These are phyloP conservation scores for Drosophila hydei DNA, from an alignment of 1,140 invertebrate genomes.

Conservation along the genomic window DNA sequence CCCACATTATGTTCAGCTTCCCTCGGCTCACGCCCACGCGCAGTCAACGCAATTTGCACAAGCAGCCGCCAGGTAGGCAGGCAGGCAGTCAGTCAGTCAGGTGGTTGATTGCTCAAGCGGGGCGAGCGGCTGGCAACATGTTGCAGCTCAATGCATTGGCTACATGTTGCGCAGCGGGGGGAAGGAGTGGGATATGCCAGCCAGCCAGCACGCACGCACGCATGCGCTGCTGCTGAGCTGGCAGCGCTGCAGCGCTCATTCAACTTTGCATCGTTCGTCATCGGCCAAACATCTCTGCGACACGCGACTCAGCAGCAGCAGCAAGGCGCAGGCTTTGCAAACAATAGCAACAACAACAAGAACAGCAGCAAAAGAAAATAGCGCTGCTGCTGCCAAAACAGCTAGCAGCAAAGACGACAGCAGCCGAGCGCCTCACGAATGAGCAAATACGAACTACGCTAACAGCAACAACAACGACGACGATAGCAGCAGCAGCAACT, in stretches of 20 bases:
- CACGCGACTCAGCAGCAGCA: constrained; percentile 57
- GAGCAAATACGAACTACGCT: constrained; percentile 7
- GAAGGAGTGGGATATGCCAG: not conserved
- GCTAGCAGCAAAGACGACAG: constrained; percentile 25
- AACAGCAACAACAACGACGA: constrained; percentile 15
- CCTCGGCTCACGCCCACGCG: constrained; percentile 44
- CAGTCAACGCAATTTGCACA: constrained; percentile 47
- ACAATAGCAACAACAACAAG: constrained; percentile 37
- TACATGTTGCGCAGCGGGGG: constrained; percentile 34
- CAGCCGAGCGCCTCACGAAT: constrained; percentile 18
- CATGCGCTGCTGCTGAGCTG: constrained; percentile 25
- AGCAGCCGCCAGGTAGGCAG: constrained; percentile 26
- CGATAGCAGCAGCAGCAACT: constrained; percentile 34
- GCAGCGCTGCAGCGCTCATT: constrained; percentile 37
- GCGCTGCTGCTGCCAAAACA: constrained; percentile 41
- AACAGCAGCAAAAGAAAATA: constrained; percentile 41
- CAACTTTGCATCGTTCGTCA: constrained; percentile 59
- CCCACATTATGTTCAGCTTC: constrained; percentile 17
- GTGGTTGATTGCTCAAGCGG: not conserved
- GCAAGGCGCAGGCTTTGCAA: constrained; percentile 36
- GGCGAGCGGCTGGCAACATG: constrained; percentile 25
- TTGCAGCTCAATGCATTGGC: constrained; percentile 10
- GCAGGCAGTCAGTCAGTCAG: constrained; percentile 1
- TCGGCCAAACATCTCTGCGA: constrained; percentile 60
- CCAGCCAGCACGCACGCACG: not conserved